Conservation (phyloP, 2,113 vertebrate species). For the Oncorhynchus gorbuscha region DNA sequence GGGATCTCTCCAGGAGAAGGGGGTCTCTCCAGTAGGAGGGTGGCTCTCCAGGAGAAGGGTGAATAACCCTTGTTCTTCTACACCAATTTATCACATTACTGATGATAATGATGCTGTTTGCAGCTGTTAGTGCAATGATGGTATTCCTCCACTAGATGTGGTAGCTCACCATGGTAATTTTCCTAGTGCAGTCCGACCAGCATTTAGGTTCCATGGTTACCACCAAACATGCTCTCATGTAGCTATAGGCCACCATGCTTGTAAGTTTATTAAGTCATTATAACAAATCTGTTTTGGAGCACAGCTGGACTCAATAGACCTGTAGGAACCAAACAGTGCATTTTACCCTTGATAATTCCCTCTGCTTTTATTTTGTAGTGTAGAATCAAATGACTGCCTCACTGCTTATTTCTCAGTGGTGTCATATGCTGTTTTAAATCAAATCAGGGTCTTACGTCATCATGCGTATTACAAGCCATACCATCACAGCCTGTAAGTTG, state of each 20-base stretch:
- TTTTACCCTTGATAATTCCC: neutral
- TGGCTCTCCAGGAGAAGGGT: neutral
- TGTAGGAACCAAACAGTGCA: neutral
- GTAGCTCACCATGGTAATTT: neutral
- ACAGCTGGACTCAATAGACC: too few relatives aligned
- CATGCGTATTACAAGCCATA: too few relatives aligned
- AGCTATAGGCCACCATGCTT: too few relatives aligned
- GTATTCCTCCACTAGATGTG: neutral
- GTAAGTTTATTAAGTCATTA: too few relatives aligned
- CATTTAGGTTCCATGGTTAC: too few relatives aligned
- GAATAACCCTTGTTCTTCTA: neutral
- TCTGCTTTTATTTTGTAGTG: neutral
- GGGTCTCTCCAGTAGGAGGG: neutral
- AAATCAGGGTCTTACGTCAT: neutral
- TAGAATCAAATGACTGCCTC: slow-evolving; percentile 28
- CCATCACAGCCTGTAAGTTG: too few relatives aligned
- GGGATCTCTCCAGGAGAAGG: too few relatives aligned
- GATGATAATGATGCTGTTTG: neutral
- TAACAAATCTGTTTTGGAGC: too few relatives aligned
- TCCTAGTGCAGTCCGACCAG: neutral
- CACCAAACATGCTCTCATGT: too few relatives aligned
- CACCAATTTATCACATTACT: neutral
- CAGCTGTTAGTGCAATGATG: neutral
- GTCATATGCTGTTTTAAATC: slow-evolving; percentile 53
- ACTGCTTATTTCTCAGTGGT: slow-evolving; percentile 37